phyloP scores from a whole-genome alignment of 2,797 vertebrate genomes.

The Intellagama lesueurii region DNA sequence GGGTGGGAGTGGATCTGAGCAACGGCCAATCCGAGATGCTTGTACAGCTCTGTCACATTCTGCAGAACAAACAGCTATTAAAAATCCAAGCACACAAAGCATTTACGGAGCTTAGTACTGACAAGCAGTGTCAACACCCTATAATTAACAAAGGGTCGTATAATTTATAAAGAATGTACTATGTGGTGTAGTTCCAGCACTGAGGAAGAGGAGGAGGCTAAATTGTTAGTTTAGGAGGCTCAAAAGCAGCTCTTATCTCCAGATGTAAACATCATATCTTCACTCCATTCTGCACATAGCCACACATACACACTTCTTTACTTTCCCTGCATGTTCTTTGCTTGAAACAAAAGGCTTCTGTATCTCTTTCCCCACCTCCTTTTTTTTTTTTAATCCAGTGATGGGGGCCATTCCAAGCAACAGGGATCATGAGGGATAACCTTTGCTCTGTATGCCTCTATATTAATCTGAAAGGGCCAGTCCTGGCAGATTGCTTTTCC shows the following conservation, averaged over 20 bases:
- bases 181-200: slow-evolving; percentile 44
- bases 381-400: slow-evolving; percentile 42
- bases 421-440: slow-evolving; percentile 65
- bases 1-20: slow-evolving; percentile 32
- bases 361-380: neutral
- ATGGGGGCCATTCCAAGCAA: slow-evolving; percentile 44
- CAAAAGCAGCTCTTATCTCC: slow-evolving; percentile 64
- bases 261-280: slow-evolving; percentile 66
- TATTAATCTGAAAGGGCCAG: slow-evolving; percentile 70
- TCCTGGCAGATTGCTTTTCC: slow-evolving; percentile 75
- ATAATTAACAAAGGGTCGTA: slow-evolving; percentile 73
- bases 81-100: slow-evolving; percentile 68
- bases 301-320: slow-evolving; percentile 15
- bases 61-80: slow-evolving; percentile 73
- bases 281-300: no score
- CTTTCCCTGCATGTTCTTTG: slow-evolving; percentile 51
- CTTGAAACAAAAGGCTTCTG: slow-evolving; percentile 68
- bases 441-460: slow-evolving; percentile 59
- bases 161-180: slow-evolving; percentile 75
- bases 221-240: slow-evolving; percentile 60
- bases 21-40: slow-evolving; percentile 51
- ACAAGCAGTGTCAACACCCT: slow-evolving; percentile 72
- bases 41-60: slow-evolving; percentile 65
- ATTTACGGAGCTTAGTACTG: slow-evolving; percentile 63
- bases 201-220: slow-evolving; percentile 38